Base-by-base conservation (phyloP, 2,888 invertebrate genomes). In the Onchidella celtica region DNA sequence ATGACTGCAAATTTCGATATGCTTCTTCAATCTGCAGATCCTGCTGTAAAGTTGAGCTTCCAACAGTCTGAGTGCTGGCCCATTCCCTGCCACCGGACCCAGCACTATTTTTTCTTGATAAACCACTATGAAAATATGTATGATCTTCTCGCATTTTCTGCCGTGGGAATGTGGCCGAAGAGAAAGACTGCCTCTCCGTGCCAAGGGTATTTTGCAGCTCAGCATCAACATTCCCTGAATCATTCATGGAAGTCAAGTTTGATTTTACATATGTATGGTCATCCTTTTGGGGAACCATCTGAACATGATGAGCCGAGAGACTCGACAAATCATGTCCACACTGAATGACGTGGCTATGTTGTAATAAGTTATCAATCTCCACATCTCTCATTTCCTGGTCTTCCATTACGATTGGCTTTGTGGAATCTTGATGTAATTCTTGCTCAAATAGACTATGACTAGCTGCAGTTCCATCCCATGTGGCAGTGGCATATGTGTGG, bases 381-480 rank as follows among this genome's bases (percentile, higher is more conserved):
- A 32, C 59, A 11, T 32, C 76, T 47, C 76, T 76, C 81, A 81
- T 81, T 70, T 76, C 68, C 24, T 75, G 69, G 69, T 81, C 75
- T 74, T 73, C 79, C 9, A 32, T 79, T 47, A 72, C 63, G 40
- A 61, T 59, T 69, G 36, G 69, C 14, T n/a, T 78, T 3, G 29
- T n/a, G n/a, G 63, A 36, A 17, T 55, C 73, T 32, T 65, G 47
- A 38, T 38, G 65, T 34, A 79, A 17, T 29, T 81, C 81, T 75
- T 75, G 68, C 29, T 81, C 81, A 55, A 81, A 76, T 14, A 81
- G 66, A 70, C 70, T 70, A n/a, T 81, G 81, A 24, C 81, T 81
- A 72, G 81, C 65, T 63, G 81, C 81, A 34, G 81, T 81, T 17
- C 81, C 81, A 81, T 81, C 81, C 81, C 81, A 81, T 0, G 81